Conservation (phyloP, 2,888 invertebrate species). For the Tipula vernalis region DNA sequence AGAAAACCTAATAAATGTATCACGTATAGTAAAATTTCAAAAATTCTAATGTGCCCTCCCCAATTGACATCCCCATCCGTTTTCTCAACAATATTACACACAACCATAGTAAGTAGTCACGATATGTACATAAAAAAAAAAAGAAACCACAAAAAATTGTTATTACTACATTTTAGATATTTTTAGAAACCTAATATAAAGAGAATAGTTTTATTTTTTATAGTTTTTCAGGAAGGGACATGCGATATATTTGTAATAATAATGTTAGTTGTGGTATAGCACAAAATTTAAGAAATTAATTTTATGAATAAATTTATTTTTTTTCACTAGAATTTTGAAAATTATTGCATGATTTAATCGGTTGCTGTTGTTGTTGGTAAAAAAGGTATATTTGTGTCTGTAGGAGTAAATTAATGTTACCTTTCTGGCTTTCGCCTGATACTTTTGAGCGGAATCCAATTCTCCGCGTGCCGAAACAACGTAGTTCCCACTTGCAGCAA, state of each 20-base stretch:
- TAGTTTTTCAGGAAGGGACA: not conserved
- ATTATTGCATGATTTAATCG: not conserved
- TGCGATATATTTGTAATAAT: not conserved
- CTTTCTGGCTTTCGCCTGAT: conserved; percentile 81
- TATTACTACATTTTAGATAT: not conserved
- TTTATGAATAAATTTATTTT: not conserved
- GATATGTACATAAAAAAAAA: not conserved
- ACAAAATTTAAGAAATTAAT: not conserved
- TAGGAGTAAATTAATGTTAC: conserved; percentile 33
- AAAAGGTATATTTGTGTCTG: not conserved
- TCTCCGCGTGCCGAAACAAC: conserved; percentile 68
- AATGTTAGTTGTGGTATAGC: not conserved
- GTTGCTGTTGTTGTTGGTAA: not conserved
- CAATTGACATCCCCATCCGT: not conserved
- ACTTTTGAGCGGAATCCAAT: conserved; percentile 65
- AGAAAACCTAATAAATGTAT: not conserved
- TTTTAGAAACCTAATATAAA: not conserved
- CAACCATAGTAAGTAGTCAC: not conserved
- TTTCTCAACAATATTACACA: not conserved
- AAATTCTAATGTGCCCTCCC: not conserved
- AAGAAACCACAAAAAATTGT: not conserved
- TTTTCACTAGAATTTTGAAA: not conserved
- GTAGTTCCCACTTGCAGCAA: conserved; percentile 73
- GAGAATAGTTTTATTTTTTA: not conserved
- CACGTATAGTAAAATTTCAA: not conserved